Base-by-base conservation (phyloP, 1,140 invertebrate genomes). In the Drosophila jambulina region DNA sequence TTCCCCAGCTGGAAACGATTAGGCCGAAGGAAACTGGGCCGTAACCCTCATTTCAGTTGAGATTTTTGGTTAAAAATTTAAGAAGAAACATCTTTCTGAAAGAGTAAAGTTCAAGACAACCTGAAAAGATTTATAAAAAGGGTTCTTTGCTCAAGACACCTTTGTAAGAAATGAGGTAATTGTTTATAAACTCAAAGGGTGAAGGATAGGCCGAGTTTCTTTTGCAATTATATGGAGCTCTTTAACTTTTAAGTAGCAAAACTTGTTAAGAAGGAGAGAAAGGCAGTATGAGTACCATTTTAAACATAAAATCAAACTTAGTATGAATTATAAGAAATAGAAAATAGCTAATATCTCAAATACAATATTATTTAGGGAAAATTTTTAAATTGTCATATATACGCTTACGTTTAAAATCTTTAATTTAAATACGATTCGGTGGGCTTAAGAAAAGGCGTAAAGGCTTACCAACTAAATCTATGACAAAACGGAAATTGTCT, bases 391-490 rank as follows among this genome's bases (percentile, higher is more conserved):
- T 19, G 7, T 17, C 17, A 4, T 9, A 25, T 25, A 48, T 10
- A 4, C 6, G 1, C 3, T 2, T 17, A 8, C 13, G 4, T 5
- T 10, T n/a, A n/a, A 6, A 25, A 5, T 25, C 21, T 48, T n/a
- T 17, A 48, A 54, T 54, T 36, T 36, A 54, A 23, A 56, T 38
- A 17, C 19, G 15, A 17, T 36, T 17, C 9, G 4, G 21, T 5
- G 9, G 8, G 15, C 34, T 38, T 38, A 56, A 25, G 4, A 23
- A 38, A 38, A 23, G 21, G 9, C 56, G 56, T 15, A 17, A 17
- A 17, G 3, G n/a, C 23, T 54, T 54, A 53, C 34, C 23, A 67
- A n/a, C 7, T 34, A 45, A 58, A 49, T 56, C 70, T 42, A 63
- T 43, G 29, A 19, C 25, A 36, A 13, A 42, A 49, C 32, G 36